These are phyloP conservation scores for Malurus alboscapulatus DNA, from an alignment of 2,113 vertebrate genomes.

Conservation along the genomic window DNA sequence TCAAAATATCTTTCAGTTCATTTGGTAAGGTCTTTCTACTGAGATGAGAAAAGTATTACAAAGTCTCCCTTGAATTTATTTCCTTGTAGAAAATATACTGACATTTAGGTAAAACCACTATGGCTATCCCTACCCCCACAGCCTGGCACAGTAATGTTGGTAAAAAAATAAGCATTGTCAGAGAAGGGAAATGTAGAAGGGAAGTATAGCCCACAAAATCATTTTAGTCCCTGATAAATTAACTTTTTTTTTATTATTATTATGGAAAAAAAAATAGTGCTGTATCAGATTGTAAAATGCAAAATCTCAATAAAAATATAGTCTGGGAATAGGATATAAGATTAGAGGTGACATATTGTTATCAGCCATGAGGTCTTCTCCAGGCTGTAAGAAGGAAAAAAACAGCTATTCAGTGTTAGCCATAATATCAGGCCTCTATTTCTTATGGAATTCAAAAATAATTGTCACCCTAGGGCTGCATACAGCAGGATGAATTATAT, in stretches of 20 bases:
- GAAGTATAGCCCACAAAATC: neutral
- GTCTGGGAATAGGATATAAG: slow-evolving; percentile 33
- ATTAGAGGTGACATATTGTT: slow-evolving; percentile 63
- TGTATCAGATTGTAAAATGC: slow-evolving; percentile 3
- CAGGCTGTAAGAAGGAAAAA: slow-evolving; percentile 23
- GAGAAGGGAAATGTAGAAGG: neutral
- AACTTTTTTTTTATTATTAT: neutral
- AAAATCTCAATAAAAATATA: slow-evolving; percentile 38
- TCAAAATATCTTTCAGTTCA: neutral
- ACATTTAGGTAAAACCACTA: neutral
- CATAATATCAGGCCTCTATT: slow-evolving; percentile 28
- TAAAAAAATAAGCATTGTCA: neutral
- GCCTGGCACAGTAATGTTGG: fast-evolving
- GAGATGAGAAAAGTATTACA: neutral
- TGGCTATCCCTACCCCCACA: neutral
- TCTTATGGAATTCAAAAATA: slow-evolving; percentile 69
- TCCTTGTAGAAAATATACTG: neutral
- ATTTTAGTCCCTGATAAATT: neutral
- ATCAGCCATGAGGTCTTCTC: slow-evolving; percentile 57
- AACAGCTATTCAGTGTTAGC: slow-evolving; percentile 35
- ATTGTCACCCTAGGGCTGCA: slow-evolving; percentile 68
- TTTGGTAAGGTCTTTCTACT: neutral
- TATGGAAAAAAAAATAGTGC: neutral
- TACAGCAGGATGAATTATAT: slow-evolving; percentile 41
- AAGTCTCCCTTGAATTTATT: neutral